These are phyloP conservation scores for Heterohyrax brucei DNA, from an alignment of 2,797 vertebrate genomes.

Conservation along the genomic window DNA sequence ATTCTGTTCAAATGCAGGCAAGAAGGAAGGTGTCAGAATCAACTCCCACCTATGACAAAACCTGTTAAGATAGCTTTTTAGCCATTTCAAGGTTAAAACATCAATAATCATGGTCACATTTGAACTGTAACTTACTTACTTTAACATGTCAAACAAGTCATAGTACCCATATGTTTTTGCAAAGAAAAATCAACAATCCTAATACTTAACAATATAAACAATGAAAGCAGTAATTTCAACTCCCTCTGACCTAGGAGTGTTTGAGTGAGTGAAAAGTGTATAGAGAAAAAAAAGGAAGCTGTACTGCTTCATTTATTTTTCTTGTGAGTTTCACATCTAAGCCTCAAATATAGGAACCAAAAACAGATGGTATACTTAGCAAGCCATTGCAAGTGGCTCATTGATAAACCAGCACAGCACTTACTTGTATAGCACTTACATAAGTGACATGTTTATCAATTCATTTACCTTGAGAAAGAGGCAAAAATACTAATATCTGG, in stretches of 20 bases:
- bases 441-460: slow-evolving; percentile 89
- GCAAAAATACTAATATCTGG: slow-evolving; percentile 25
- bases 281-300: background rate
- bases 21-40: background rate
- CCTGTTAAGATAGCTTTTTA: slow-evolving; percentile 3
- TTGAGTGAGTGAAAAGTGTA: slow-evolving; percentile 1
- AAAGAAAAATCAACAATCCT: background rate
- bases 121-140: background rate
- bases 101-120: background rate
- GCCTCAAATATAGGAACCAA: slow-evolving; percentile 31
- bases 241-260: background rate
- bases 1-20: background rate
- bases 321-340: slow-evolving; percentile 52
- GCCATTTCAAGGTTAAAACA: slow-evolving; percentile 1
- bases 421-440: slow-evolving; percentile 83
- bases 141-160: background rate
- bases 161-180: background rate
- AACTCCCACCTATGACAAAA: background rate
- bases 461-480: background rate
- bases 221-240: background rate
- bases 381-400: slow-evolving; percentile 92
- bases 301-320: background rate
- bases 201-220: background rate
- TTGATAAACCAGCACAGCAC: slow-evolving; percentile 91
- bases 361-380: slow-evolving; percentile 93